phyloP scores from a whole-genome alignment of 2,797 vertebrate genomes.

The Pantherophis alleghaniensis region DNA sequence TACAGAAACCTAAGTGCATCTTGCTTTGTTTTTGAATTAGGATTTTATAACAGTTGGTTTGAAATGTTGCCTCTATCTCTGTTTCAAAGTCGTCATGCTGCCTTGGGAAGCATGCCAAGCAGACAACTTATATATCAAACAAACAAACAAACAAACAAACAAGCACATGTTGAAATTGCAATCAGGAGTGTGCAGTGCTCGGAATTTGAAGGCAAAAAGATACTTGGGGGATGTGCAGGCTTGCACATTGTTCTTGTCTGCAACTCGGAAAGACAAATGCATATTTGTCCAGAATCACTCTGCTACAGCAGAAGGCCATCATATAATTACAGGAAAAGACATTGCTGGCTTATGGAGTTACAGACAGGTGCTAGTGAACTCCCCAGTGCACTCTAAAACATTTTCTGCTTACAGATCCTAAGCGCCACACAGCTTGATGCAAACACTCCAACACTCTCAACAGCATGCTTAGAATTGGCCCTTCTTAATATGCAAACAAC shows the following conservation, averaged over 20 bases:
- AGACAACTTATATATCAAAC: background rate
- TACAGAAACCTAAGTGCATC: background rate
- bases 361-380: background rate
- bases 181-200: background rate
- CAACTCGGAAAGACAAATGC: background rate
- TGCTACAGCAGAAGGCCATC: background rate
- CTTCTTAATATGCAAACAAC: background rate
- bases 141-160: background rate
- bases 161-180: background rate
- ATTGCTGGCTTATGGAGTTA: background rate
- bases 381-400: background rate
- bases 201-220: background rate
- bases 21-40: background rate
- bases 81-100: background rate
- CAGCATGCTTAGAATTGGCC: background rate
- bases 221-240: background rate
- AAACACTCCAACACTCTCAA: background rate
- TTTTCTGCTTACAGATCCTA: background rate
- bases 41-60: background rate
- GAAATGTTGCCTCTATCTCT: background rate
- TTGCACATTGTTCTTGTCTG: background rate
- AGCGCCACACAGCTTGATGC: background rate
- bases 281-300: background rate
- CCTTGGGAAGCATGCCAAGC: background rate
- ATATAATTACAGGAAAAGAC: background rate